Conservation (phyloP, 2,888 invertebrate species). For the Cenopis cana region DNA sequence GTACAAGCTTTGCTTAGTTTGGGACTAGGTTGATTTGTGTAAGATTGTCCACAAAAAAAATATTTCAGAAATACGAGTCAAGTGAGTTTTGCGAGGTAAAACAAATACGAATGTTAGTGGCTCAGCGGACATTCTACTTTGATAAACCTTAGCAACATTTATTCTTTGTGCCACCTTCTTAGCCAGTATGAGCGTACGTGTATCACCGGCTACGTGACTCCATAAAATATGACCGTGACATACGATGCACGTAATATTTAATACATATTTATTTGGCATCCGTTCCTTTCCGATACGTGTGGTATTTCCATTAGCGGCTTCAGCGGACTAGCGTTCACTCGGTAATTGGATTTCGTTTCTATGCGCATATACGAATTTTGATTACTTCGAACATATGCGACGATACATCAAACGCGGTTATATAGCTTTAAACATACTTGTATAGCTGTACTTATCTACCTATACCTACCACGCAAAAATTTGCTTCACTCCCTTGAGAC, state of each 20-base stretch:
- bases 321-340: conserved; percentile 57
- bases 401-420: background rate
- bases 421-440: background rate
- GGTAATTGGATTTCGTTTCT: conserved; percentile 69
- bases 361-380: conserved; percentile 48
- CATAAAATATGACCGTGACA: conserved; percentile 48
- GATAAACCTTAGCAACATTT: conserved; percentile 32
- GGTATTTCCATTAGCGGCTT: conserved; percentile 58
- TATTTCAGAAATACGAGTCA: conserved; percentile 15
- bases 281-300: conserved; percentile 57
- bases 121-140: conserved; percentile 13
- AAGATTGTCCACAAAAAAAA: too few species aligned
- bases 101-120: conserved; percentile 19
- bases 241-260: conserved; percentile 71
- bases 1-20: too few species aligned
- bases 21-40: too few species aligned
- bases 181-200: conserved; percentile 16
- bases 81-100: conserved; percentile 11
- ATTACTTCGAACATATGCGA: conserved; percentile 11
- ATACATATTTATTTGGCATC: conserved; percentile 78
- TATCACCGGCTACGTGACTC: conserved; percentile 40
- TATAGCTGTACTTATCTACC: background rate
- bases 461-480: background rate
- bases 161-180: conserved; percentile 23
- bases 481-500: too few species aligned